phyloP scores from a whole-genome alignment of 2,888 invertebrate species.

The Anthophora plumipes region DNA sequence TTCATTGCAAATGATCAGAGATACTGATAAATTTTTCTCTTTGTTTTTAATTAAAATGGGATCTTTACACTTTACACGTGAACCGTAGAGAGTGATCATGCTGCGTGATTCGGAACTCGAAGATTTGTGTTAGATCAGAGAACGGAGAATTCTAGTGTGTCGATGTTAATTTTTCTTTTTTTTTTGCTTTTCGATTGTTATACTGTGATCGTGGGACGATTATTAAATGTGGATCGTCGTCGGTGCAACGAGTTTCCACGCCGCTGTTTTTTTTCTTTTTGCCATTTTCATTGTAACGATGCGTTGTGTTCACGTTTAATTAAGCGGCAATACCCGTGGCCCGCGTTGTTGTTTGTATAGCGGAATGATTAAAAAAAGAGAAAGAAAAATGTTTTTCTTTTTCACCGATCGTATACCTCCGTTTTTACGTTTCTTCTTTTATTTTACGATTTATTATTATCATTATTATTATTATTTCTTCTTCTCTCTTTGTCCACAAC shows the following conservation, averaged over 20 bases:
- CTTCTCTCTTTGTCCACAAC: not conserved
- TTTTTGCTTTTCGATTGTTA: no score
- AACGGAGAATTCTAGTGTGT: not conserved
- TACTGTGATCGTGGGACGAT: not conserved
- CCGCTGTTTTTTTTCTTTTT: not conserved
- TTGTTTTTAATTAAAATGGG: not conserved
- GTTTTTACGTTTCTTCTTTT: constrained; percentile 11
- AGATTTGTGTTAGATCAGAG: no score
- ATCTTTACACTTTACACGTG: no score
- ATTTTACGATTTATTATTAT: constrained; percentile 26
- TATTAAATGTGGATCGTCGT: not conserved
- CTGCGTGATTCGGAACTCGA: no score
- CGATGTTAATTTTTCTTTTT: not conserved
- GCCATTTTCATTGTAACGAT: constrained; percentile 13
- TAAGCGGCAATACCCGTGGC: constrained; percentile 32
- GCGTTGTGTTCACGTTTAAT: constrained; percentile 22
- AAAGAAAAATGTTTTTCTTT: constrained; percentile 23
- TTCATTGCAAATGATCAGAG: not conserved
- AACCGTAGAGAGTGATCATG: no score
- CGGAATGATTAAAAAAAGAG: constrained; percentile 24
- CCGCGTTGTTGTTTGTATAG: constrained; percentile 34
- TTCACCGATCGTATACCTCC: constrained; percentile 20
- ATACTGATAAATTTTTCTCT: not conserved
- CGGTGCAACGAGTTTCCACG: constrained; percentile 9
- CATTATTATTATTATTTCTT: constrained; percentile 3